Base-by-base conservation (phyloP, 2,888 invertebrate species). In the Alsophila aescularia region DNA sequence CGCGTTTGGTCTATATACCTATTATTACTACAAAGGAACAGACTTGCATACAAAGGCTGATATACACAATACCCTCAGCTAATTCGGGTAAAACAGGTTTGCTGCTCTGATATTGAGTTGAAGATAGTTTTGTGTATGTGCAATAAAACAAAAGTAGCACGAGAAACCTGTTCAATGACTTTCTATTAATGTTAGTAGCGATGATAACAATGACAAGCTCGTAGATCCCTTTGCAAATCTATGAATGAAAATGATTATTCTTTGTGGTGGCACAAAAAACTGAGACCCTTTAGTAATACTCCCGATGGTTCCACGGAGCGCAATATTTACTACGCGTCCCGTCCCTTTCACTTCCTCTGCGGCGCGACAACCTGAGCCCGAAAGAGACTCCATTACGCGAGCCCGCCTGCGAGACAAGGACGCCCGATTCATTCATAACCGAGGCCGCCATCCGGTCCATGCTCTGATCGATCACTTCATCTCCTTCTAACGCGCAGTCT, bases 321-420 rank as follows among this genome's bases (percentile, higher is more conserved):
- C 91, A 87, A 90, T 91, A 88, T 91, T 90, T 90, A 91, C 91
- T 91, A 91, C 90, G 83, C 79, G 78, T 83, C 87, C 83, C 79
- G 90, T 88, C 91, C 90, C 91, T 90, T 90, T 91, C 91, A 90
- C 91, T 91, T 90, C 91, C 91, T 90, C 83, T 83, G 84, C 81
- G 81, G 83, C 87, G 77, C 85, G 89, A 87, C 90, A 90, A 90
- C 90, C 85, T 87, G 88, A 69, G 83, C 64, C 62, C 67, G 83
- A 87, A 74, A 72, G 88, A 84, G 87, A 87, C 73, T 62, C 54
- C 66, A 69, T 66, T 73, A 78, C 72, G 73, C 68, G 66, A 73
- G 72, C 65, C 66, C 61, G 61, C 63, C 57, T 53, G 83, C 63
- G 53, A 68, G 84, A 90, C 74, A 78, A 72, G 81, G 91, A 91